A percentile compares a stretch with the other conserved stretches of the same genome.
Evolutionary conservation across 2,113 vertebrate genomes (phyloP).

Genomic region (Coptodon bakossiorum): DNA sequence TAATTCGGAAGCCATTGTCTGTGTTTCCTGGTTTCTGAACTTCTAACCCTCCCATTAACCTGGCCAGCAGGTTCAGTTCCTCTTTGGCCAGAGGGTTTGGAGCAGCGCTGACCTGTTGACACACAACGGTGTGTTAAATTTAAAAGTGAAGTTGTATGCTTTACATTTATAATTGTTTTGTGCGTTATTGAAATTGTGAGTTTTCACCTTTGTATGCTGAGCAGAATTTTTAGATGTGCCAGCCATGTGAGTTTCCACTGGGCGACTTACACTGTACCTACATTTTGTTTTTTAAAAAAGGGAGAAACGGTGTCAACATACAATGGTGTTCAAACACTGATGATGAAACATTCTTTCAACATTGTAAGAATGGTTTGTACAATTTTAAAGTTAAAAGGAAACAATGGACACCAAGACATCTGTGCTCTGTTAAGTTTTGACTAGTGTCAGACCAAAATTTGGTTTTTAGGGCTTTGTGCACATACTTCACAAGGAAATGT

Average conservation of each 20-base stretch:
- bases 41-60: conserved; percentile 88
- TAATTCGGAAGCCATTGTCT: conserved; percentile 84
- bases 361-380: neutral
- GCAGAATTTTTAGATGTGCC: conserved; percentile 79
- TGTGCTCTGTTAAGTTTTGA: neutral
- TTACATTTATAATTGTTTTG: neutral
- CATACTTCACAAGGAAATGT: neutral
- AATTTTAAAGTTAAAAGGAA: neutral
- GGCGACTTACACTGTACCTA: conserved; percentile 89
- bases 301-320: neutral
- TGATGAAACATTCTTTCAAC: neutral
- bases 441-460: neutral
- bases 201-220: conserved; percentile 79
- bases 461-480: neutral
- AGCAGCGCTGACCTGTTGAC: conserved; percentile 76
- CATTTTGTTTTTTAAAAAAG: neutral
- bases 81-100: conserved; percentile 96
- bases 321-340: neutral
- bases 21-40: conserved; percentile 71
- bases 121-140: neutral
- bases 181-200: neutral
- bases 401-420: neutral
- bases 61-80: conserved; percentile 90
- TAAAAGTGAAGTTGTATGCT: neutral
- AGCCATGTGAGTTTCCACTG: conserved; percentile 87